Conservation (phyloP, 2,113 vertebrate genomes). For the Lamprologus speciosus region DNA sequence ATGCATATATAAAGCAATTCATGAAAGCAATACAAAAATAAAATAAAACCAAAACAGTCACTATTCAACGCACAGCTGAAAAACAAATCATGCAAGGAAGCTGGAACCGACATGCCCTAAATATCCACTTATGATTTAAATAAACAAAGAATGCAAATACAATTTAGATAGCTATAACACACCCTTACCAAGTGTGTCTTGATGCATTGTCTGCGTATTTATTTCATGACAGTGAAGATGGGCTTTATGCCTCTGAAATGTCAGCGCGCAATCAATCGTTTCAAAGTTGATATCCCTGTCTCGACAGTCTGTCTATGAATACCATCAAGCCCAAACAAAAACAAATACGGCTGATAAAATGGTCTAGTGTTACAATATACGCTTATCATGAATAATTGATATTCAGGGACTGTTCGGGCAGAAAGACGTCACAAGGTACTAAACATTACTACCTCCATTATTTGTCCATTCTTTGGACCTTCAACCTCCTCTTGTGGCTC, state of each 20-base stretch:
- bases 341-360: conserved; percentile 64
- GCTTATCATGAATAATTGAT: conserved; percentile 66
- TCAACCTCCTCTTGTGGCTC: conserved; percentile 16
- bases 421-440: conserved; percentile 30
- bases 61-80: conserved; percentile 20
- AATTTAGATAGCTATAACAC: conserved; percentile 16
- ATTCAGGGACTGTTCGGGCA: conserved; percentile 4
- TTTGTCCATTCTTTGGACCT: conserved; percentile 38
- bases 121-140: conserved; percentile 29
- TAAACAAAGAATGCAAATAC: conserved; percentile 1
- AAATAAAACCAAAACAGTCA: conserved; percentile 13
- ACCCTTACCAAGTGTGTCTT: conserved; percentile 20
- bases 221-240: conserved; percentile 51
- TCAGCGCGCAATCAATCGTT: conserved; percentile 60
- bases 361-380: conserved; percentile 52
- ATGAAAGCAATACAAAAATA: conserved; percentile 23
- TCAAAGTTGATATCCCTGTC: conserved; percentile 65
- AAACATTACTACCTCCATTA: conserved; percentile 66
- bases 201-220: conserved; percentile 26
- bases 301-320: conserved; percentile 61
- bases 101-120: conserved; percentile 55
- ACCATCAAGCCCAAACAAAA: conserved; percentile 65
- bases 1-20: conserved; percentile 59
- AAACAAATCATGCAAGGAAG: conserved; percentile 58
- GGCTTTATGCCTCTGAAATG: conserved; percentile 58